phyloP scores from a whole-genome alignment of 2,113 vertebrate genomes.

The Cephalopterus ornatus region DNA sequence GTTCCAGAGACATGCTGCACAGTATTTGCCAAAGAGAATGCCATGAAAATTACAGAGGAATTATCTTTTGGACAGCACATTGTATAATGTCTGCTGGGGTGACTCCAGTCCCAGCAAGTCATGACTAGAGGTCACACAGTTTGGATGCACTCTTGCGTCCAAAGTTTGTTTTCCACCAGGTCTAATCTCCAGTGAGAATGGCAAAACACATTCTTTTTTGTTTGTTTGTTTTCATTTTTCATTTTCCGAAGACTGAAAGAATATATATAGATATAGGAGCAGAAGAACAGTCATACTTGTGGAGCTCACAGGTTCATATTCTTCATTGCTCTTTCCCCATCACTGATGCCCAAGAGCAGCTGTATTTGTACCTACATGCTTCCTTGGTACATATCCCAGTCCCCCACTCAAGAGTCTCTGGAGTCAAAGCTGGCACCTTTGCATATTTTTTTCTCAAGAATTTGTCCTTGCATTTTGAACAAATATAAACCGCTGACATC shows the following conservation, averaged over 20 bases:
- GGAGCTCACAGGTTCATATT: neutral
- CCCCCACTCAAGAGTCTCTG: neutral
- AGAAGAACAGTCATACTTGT: neutral
- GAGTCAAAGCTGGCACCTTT: neutral
- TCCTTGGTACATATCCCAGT: neutral
- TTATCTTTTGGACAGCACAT: neutral
- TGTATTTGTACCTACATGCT: neutral
- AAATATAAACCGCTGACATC: neutral
- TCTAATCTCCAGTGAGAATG: neutral
- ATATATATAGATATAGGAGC: neutral
- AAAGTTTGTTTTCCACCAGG: neutral
- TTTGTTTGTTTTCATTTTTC: neutral
- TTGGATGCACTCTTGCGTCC: neutral
- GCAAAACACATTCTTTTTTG: neutral
- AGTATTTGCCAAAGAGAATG: neutral
- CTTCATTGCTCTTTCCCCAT: neutral
- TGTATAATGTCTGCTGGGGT: neutral
- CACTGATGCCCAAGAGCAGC: neutral
- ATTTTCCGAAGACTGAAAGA: neutral
- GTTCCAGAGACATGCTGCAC: rapidly evolving
- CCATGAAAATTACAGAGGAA: neutral
- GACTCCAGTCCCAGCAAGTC: neutral
- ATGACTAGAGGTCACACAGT: neutral
- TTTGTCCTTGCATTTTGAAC: neutral
- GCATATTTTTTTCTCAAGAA: neutral